Evolutionary conservation across 2,797 vertebrate species (phyloP), one percentile per base, ranked within the genome.

Genomic region (Cryptoblepharus egeriae): DNA sequence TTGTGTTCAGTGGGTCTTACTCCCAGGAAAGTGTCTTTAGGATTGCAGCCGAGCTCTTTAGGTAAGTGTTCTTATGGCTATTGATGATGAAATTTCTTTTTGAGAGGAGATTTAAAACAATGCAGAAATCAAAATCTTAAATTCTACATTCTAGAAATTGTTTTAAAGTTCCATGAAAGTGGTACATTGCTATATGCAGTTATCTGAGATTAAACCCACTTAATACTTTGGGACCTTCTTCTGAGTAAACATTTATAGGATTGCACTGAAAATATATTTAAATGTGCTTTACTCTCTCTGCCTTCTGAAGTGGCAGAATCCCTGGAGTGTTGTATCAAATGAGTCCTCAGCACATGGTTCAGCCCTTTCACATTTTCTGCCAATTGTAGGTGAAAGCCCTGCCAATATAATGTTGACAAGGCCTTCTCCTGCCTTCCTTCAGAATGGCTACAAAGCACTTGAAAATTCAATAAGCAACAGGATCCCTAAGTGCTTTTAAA

Each of bases 401-500:
- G 85, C 91, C 90, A 88, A 82, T 30, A 85, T 70, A 18, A 52
- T 81, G 86, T 83, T 92, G 88, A 90, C 88, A 88, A 85, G 87
- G 61, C 81, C 85, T 81, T 95, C 91, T 86, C 75, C 75, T 82
- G 74, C 60, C 75, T 92, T 94, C 86, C 88, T 82, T 9, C 63
- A 79, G 92, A 94, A 84, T 84, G 87, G 39, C 63, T 78, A 90
- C 79, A 91, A 93, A 93, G 88, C 75, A 80, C 69, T 26, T 80
- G 91, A 92, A 92, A 92, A 93, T 91, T 91, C 84, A 93, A 85
- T 82, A 89, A 81, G 88, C 83, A 89, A 80, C 86, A 68, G 82
- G 89, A 88, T 88, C 89, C 85, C 80, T 90, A 91, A 93, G 91
- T 91, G 85, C 91, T 88, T 91, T 92, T 92, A 91, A 94, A 93